Conservation (phyloP, 2,797 vertebrate species). For the Paramormyrops hopkinsi region DNA sequence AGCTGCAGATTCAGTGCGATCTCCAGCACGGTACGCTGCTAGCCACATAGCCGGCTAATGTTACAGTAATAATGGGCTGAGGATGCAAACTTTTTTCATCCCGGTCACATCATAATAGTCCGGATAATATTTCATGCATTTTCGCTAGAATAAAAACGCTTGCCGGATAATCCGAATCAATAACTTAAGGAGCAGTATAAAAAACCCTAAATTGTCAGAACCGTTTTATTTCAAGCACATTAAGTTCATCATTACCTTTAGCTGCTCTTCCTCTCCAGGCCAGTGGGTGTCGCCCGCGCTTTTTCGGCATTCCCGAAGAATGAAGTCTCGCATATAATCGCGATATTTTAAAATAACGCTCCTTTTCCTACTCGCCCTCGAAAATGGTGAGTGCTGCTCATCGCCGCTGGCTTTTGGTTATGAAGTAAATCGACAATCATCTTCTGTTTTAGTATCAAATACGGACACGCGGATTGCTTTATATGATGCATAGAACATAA, state of each 20-base stretch:
- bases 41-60: conserved; percentile 15
- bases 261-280: not conserved
- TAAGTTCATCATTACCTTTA: conserved; percentile 14
- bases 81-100: not conserved
- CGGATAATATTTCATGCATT: not conserved
- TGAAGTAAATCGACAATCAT: conserved; percentile 51
- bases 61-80: not conserved
- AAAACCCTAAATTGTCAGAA: not conserved
- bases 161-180: not conserved
- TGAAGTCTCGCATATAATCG: conserved; percentile 62
- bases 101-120: not conserved
- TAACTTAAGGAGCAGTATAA: not conserved
- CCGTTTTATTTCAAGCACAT: conserved; percentile 6
- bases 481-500: not conserved
- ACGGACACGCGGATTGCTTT: not conserved
- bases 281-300: conserved; percentile 37
- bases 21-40: not conserved
- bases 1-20: not conserved
- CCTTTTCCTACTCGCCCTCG: conserved; percentile 60
- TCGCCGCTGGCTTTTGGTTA: not conserved
- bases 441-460: conserved; percentile 17
- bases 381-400: conserved; percentile 64
- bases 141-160: not conserved
- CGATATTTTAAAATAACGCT: conserved; percentile 48
- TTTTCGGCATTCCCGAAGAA: not conserved